A percentile compares a stretch with the other conserved stretches of the same genome.
These are phyloP conservation scores for Anisognathus igniventris DNA, from an alignment of 2,797 vertebrate genomes.

Conservation along the genomic window DNA sequence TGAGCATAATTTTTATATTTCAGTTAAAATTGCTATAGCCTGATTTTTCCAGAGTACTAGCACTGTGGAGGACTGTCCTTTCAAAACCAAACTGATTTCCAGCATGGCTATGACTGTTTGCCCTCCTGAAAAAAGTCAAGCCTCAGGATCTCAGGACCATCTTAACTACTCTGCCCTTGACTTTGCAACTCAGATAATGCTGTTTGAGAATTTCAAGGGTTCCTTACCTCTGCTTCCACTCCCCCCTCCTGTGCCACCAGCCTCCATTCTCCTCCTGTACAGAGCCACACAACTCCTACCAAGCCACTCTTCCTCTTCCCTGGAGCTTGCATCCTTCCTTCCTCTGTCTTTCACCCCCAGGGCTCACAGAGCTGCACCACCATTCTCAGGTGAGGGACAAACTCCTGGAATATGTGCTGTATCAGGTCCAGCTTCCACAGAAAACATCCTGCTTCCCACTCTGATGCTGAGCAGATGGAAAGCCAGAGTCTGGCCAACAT, in stretches of 20 bases:
- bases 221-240: background rate
- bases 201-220: background rate
- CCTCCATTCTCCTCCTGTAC: background rate
- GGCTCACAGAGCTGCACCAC: background rate
- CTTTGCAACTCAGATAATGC: background rate
- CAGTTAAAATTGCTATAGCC: slow-evolving; percentile 15
- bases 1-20: slow-evolving; percentile 48
- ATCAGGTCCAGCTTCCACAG: background rate
- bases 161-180: background rate
- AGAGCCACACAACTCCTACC: background rate
- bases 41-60: slow-evolving; percentile 28
- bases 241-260: background rate
- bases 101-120: background rate
- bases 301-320: background rate
- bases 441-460: background rate
- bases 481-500: background rate
- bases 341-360: background rate
- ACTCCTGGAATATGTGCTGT: background rate
- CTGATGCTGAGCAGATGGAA: background rate
- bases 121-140: background rate
- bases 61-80: background rate
- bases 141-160: background rate
- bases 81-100: background rate
- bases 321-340: background rate
- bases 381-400: background rate